phyloP scores from a whole-genome alignment of 2,113 vertebrate species.

The Cephalopterus ornatus region DNA sequence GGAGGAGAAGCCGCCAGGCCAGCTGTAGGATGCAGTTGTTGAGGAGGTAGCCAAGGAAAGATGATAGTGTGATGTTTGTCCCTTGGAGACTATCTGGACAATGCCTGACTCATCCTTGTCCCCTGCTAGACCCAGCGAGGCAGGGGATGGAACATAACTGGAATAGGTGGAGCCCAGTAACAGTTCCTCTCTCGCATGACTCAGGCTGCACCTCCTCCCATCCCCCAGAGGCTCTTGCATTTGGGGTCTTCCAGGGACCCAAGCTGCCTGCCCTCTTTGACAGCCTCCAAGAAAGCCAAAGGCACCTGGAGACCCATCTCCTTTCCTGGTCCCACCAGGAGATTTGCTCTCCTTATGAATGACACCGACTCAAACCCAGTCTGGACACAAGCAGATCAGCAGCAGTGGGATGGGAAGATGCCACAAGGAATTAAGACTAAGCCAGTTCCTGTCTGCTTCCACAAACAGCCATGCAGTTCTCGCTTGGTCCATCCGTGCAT shows the following conservation, averaged over 20 bases:
- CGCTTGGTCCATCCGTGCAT: neutral
- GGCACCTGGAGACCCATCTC: neutral
- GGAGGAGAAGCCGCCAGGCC: neutral
- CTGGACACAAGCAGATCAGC: neutral
- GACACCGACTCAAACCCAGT: accelerated
- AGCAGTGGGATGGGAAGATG: neutral
- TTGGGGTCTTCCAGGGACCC: neutral
- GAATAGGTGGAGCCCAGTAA: conserved; percentile 35
- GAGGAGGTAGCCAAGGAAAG: conserved; percentile 3
- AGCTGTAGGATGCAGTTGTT: neutral
- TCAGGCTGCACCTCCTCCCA: conserved; percentile 36
- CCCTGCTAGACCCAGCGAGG: neutral
- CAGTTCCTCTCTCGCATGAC: conserved; percentile 20
- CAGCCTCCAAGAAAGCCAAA: neutral
- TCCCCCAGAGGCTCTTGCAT: neutral
- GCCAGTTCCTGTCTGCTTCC: neutral
- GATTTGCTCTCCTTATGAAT: neutral
- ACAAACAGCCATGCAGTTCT: neutral
- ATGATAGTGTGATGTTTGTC: neutral
- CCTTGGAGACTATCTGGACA: neutral
- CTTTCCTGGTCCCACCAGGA: neutral
- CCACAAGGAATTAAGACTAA: accelerated
- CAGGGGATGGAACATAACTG: neutral
- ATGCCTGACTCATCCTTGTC: conserved; percentile 23
- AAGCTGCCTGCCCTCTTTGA: neutral